Percentiles rank a stretch among this genome's conserved stretches.
Evolutionary conservation across 2,888 invertebrate genomes (phyloP).

Genomic region (Lithosia quadra): DNA sequence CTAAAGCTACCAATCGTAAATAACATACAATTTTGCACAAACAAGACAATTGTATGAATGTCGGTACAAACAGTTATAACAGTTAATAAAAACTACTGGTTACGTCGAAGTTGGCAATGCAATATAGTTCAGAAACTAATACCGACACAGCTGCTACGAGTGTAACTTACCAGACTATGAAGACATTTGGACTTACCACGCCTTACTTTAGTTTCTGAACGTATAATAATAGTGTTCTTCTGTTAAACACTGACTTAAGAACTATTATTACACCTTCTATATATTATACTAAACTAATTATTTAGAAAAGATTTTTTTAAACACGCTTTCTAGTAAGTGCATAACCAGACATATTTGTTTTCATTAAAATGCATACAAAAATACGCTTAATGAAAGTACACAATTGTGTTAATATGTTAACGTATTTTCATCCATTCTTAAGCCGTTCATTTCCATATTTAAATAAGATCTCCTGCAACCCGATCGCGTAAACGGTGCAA

Average conservation of each 20-base stretch:
- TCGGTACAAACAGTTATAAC: neutral
- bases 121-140: constrained; percentile 47
- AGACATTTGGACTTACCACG: constrained; percentile 10
- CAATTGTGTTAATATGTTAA: neutral
- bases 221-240: neutral
- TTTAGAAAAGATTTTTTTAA: too few species aligned
- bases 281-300: too few species aligned
- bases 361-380: neutral
- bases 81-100: constrained; percentile 23
- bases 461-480: neutral
- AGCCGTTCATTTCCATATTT: neutral
- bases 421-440: too few species aligned
- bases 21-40: neutral
- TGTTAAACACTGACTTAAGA: neutral
- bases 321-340: too few species aligned
- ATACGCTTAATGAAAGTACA: neutral
- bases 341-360: too few species aligned
- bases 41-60: neutral
- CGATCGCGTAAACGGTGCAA: constrained; percentile 12
- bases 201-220: neutral
- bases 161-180: constrained; percentile 27
- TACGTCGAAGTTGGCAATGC: constrained; percentile 34
- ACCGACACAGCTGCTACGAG: constrained; percentile 47
- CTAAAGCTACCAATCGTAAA: too few species aligned
- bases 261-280: neutral